Evolutionary conservation across 2,888 invertebrate genomes (phyloP), one percentile per base, ranked within the genome.

Genomic region (Strigamia maritima): DNA sequence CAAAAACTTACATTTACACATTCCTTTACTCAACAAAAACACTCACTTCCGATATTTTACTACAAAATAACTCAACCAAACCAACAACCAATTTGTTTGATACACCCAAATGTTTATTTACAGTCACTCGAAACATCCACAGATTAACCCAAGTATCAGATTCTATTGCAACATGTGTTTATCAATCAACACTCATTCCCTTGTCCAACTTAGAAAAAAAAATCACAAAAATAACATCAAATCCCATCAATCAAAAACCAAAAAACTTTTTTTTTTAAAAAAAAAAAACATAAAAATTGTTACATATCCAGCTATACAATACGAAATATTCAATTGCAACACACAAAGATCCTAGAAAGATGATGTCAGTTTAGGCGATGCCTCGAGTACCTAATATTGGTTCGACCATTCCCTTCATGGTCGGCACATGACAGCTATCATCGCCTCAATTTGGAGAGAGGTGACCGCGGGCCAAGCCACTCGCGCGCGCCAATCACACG

Each of bases 401-500:
- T 70, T 24, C 70, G 70, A 28, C 70, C 70, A 70, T 70, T 28
- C 70, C 70, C 70, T 28, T 70, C 54, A 54, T 70, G 70, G 70
- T 70, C 70, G 70, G 70, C 70, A 70, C 70, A 49, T 49, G 77
- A 77, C 77, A 28, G 77, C 77, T 77, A 77, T 77, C 77, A 77
- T 77, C 49, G 44, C 49, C 49, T 49, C 44, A 77, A 77, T 77
- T 77, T 77, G 77, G 10, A 38, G 77, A 22, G 44, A 77, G 77
- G 77, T 77, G 77, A 77, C 77, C 77, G 77, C 77, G 49, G 77
- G 77, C 77, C 77, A 77, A 75, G 75, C 75, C 38, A 35, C 38
- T 38, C 38, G 75, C 35, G 75, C 75, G 40, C 75, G 40, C 75
- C 75, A 75, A 75, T 75, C 75, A 75, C 75, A 40, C 40, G 75